Evolutionary conservation across 2,113 vertebrate species (phyloP), one percentile per base, ranked within the genome.

Genomic region (Procavia capensis): DNA sequence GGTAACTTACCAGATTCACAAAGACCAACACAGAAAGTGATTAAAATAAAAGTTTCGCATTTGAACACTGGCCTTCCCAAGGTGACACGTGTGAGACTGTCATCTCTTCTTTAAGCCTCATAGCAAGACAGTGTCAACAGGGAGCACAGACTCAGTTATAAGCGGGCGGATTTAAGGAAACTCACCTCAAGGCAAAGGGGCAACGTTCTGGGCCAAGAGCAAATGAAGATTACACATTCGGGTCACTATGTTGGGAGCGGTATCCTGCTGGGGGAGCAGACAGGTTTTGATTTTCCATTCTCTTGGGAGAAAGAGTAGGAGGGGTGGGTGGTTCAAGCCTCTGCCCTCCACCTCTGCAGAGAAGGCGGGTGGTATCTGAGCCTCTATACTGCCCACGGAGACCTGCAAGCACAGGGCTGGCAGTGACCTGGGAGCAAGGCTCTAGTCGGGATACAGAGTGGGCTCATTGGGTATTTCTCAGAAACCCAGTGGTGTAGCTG

Each of bases 401-500:
- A 68, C 63, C n/a, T 75, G 85, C 5, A 47, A 45, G 31, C 84
- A 91, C 36, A 27, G 64, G 54, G 29, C 83, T 39, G 17, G 82
- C 47, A 66, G 80, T 79, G 5, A 70, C 63, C 74, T 9, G 36
- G 64, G 27, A 43, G 27, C 0, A 5, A 89, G 75, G 45, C 94
- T 83, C 34, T 5, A 57, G 31, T 16, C 25, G 84, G 29, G 34
- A 41, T 19, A 3, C 0, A 25, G 50, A 41, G 19, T 14, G 43
- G 92, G 74, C 84, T 81, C 36, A 61, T 50, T 47, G 85, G 70
- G 5, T n/a, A 64, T 36, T 88, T 93, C 96, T 94, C 83, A 95
- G 88, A 84, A 89, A 93, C n/a, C 74, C 90, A 92, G 68, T 7
- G 68, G 31, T 70, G 13, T 43, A 9, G 13, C 20, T 72, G 82